phyloP scores from a whole-genome alignment of 2,113 vertebrate species.

The Poeciliopsis turrubarensis region DNA sequence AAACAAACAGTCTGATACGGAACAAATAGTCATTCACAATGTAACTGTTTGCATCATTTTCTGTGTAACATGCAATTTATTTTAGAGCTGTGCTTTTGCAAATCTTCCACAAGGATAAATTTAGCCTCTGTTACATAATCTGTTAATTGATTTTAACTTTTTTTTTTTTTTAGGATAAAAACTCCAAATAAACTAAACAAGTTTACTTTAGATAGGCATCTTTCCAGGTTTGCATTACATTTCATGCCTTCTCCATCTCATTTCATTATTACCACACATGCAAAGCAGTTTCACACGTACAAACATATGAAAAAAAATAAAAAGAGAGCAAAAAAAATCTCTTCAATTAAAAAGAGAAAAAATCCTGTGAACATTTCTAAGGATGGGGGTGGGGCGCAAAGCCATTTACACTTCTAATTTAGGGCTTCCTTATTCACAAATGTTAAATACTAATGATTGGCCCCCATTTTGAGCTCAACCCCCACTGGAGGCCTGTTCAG shows the following conservation, averaged over 20 bases:
- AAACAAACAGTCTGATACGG: neutral
- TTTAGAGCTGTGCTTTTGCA: neutral
- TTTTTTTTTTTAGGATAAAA: neutral
- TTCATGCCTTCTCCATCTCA: neutral
- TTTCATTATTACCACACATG: slow-evolving; percentile 33
- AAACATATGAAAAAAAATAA: slow-evolving; percentile 9
- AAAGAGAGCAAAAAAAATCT: slow-evolving; percentile 1
- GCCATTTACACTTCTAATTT: slow-evolving; percentile 79
- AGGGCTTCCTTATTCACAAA: slow-evolving; percentile 73
- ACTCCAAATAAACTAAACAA: too few species aligned
- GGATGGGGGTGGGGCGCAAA: slow-evolving; percentile 62
- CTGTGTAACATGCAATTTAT: neutral
- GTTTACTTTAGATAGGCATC: neutral
- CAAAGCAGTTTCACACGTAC: slow-evolving; percentile 28
- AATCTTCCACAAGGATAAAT: neutral
- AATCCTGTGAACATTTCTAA: slow-evolving; percentile 64
- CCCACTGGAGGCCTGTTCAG: slow-evolving; percentile 78
- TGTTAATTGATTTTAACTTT: neutral
- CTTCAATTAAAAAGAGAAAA: slow-evolving; percentile 8
- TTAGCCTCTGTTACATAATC: neutral
- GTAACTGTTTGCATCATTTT: neutral
- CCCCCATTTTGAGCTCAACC: slow-evolving; percentile 75
- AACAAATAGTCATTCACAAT: neutral
- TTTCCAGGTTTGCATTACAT: neutral
- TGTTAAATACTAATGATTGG: slow-evolving; percentile 79